Evolutionary conservation across 1,140 invertebrate genomes (phyloP).

Genomic region (Macrocentrus cingulum): DNA sequence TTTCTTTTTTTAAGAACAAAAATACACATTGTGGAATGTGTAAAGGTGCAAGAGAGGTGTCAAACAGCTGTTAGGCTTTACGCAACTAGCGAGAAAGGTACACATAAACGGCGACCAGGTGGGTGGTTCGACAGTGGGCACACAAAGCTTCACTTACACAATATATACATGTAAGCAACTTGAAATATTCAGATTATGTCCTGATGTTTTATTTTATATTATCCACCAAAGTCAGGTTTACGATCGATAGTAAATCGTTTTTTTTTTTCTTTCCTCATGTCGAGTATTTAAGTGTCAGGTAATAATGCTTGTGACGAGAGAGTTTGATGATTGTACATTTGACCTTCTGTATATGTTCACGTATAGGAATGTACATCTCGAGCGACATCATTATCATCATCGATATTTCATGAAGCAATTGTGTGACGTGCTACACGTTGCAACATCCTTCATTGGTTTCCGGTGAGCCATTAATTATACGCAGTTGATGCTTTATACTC

Average conservation of each 20-base stretch:
- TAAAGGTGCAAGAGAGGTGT: not conserved
- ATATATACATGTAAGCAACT: no score
- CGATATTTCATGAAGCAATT: constrained; percentile 12
- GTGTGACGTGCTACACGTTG: not conserved
- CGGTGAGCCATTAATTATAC: constrained; percentile 12
- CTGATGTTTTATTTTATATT: no score
- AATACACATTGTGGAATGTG: not conserved
- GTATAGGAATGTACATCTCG: no score
- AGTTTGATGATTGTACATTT: no score
- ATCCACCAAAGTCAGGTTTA: no score
- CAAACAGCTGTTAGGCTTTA: not conserved
- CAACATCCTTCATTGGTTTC: not conserved
- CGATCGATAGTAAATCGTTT: no score
- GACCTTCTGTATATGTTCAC: no score
- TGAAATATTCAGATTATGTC: no score
- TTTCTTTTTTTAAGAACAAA: not conserved
- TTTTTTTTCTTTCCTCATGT: no score
- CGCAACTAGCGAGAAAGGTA: not conserved
- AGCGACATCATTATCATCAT: not conserved
- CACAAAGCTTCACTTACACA: no score
- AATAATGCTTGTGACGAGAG: no score
- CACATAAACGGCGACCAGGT: not conserved
- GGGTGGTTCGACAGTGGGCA: not conserved
- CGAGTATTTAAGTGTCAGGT: no score
- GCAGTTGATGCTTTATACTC: not conserved